Conservation (phyloP, 2,888 invertebrate genomes). For the Congeria kusceri region DNA sequence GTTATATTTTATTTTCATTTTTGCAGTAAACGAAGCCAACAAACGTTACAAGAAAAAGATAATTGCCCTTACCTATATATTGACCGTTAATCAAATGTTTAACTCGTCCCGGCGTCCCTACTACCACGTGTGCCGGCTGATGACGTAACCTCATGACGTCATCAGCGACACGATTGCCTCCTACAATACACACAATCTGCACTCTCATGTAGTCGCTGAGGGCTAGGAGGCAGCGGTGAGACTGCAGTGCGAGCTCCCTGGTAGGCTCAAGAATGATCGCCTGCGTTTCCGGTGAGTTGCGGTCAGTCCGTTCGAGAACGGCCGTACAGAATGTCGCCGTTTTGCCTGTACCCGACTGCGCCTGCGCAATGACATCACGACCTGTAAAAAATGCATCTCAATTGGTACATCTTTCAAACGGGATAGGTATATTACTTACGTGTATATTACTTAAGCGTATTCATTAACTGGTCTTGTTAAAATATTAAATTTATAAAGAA, state of each 20-base stretch:
- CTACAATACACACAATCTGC: constrained; percentile 99
- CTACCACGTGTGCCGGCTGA: constrained; percentile 95
- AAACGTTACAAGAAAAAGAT: too few species aligned
- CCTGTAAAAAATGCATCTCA: constrained; percentile 86
- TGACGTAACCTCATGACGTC: constrained; percentile 97
- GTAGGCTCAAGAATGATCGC: constrained; percentile 99
- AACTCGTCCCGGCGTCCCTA: constrained; percentile 99
- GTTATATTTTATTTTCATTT: too few species aligned
- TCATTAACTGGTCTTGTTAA: too few species aligned
- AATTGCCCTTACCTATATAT: constrained; percentile 88
- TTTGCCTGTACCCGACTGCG: constrained; percentile 99
- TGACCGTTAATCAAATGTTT: constrained; percentile 97
- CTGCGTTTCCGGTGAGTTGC: constrained; percentile 94
- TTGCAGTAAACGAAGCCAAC: too few species aligned
- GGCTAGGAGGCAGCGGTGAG: constrained; percentile 95
- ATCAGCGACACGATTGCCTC: constrained; percentile 98
- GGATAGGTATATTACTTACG: too few species aligned
- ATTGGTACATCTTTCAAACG: not conserved
- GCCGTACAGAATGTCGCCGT: constrained; percentile 99
- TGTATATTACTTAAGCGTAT: too few species aligned
- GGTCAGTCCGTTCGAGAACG: constrained; percentile 98
- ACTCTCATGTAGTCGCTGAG: constrained; percentile 99
- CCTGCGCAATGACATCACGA: constrained; percentile 99
- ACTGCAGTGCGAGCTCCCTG: constrained; percentile 90
- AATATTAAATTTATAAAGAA: too few species aligned